Conservation (phyloP, 1,140 invertebrate genomes). For the Drosophila bocki region DNA sequence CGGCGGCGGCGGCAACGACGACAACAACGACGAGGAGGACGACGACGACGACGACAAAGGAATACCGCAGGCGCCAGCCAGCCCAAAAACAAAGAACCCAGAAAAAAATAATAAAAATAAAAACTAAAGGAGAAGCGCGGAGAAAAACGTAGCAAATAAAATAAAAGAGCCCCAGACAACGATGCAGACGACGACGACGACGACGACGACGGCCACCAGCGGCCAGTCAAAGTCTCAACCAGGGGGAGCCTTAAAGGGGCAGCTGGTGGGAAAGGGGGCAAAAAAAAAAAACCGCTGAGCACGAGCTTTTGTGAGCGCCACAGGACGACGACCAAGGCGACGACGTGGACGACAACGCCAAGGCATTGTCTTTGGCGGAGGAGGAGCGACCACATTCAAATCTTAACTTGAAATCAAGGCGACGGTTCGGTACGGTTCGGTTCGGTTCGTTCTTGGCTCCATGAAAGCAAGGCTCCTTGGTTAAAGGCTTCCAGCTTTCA, state of each 20-base stretch:
- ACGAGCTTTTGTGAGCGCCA: conserved; percentile 68
- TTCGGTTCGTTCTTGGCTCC: not conserved
- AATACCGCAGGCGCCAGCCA: conserved; percentile 84
- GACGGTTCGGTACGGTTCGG: not conserved
- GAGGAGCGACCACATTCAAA: conserved; percentile 72
- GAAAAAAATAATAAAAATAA: conserved; percentile 21
- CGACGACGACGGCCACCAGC: conserved; percentile 49
- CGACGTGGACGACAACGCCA: conserved; percentile 21
- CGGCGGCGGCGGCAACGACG: conserved; percentile 1
- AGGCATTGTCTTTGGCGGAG: conserved; percentile 65
- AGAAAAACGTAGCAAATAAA: conserved; percentile 38
- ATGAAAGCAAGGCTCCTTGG: not conserved
- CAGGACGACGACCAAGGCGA: conserved; percentile 38
- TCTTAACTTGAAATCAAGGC: conserved; percentile 84
- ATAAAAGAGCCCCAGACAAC: conserved; percentile 47
- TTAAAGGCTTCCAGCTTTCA: not conserved
- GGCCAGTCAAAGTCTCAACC: conserved; percentile 34
- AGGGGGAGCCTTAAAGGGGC: not conserved
- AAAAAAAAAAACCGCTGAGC: conserved; percentile 26
- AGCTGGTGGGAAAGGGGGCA: not conserved
- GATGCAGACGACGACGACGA: conserved; percentile 49
- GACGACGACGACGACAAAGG: conserved; percentile 74
- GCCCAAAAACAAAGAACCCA: conserved; percentile 61
- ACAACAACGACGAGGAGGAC: conserved; percentile 13
- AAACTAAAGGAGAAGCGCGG: conserved; percentile 22